Base-by-base conservation (phyloP, 2,888 invertebrate species). In the Drosophila pseudotalamancana region DNA sequence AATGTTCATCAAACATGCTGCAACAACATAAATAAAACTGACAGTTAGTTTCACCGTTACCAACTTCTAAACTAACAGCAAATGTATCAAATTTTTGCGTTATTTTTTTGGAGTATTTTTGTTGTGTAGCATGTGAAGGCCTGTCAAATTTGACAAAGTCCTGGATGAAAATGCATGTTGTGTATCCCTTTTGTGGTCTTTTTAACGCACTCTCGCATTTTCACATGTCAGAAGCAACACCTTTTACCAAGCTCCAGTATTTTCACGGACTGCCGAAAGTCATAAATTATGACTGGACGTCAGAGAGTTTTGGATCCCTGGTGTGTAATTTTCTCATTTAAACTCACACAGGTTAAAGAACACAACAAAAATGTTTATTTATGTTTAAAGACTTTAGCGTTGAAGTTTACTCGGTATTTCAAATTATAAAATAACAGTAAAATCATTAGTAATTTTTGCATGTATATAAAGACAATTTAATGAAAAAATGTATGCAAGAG, bases 131-230 rank as follows among this genome's bases (percentile, higher is more conserved):
- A 48, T 74, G 73, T 73, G 69, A 62, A 34, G 46, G 40, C 45
- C 66, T 75, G 79, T 75, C 75, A 75, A 75, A 49, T 59, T 70
- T 75, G 76, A 75, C 79, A 74, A 70, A 70, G 60, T 69, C 42
- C 53, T 61, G 57, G 42, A 56, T 53, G 61, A 53, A 74, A 55
- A 42, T 78, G 43, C 75, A 74, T 31, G 34, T 40, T 32, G 51
- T 12, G 12, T 51, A 67, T 77, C 32, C 62, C 18, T 12, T 46
- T 16, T 46, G 49, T 42, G 40, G 34, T 54, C 6, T 6, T 12
- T 31, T 32, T 14, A 4, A 18, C 37, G 37, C 42, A 34, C 55
- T 42, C 39, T 35, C 37, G 31, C 40, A 12, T 55, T 45, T 66
- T 49, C 48, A 49, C 55, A 43, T 55, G 55, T 40, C 50, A 42